phyloP scores from a whole-genome alignment of 2,113 vertebrate species.

The Picathartes gymnocephalus region DNA sequence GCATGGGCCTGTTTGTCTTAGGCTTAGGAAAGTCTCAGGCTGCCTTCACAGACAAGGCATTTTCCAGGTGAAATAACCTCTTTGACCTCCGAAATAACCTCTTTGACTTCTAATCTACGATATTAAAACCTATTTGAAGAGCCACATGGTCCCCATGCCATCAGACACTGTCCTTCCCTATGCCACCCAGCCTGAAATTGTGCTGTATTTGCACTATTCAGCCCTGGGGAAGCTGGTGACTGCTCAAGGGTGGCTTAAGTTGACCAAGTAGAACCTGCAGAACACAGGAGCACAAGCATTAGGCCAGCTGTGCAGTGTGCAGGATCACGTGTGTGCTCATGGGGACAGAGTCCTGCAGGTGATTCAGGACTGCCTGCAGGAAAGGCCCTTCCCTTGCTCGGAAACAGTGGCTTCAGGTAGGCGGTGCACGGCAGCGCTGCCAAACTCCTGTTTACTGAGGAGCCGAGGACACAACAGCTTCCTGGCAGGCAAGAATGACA shows the following conservation, averaged over 20 bases:
- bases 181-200: not conserved
- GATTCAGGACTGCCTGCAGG: not conserved
- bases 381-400: not conserved
- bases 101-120: not conserved
- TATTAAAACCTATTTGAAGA: not conserved
- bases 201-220: not conserved
- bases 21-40: not conserved
- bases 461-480: not conserved
- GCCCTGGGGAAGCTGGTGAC: not conserved
- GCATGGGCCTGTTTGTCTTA: not conserved
- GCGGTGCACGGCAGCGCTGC: not conserved
- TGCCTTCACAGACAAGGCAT: not conserved
- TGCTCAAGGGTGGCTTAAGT: accelerated
- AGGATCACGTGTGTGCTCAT: accelerated
- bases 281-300: not conserved
- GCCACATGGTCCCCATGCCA: not conserved
- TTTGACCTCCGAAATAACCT: not conserved
- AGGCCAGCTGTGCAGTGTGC: accelerated
- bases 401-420: not conserved
- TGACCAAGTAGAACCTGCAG: not conserved
- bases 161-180: not conserved
- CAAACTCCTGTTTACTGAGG: not conserved
- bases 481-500: not conserved
- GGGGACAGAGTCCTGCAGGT: not conserved
- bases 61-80: not conserved